phyloP scores from a whole-genome alignment of 1,140 invertebrate species.

The Ceratina japonica region DNA sequence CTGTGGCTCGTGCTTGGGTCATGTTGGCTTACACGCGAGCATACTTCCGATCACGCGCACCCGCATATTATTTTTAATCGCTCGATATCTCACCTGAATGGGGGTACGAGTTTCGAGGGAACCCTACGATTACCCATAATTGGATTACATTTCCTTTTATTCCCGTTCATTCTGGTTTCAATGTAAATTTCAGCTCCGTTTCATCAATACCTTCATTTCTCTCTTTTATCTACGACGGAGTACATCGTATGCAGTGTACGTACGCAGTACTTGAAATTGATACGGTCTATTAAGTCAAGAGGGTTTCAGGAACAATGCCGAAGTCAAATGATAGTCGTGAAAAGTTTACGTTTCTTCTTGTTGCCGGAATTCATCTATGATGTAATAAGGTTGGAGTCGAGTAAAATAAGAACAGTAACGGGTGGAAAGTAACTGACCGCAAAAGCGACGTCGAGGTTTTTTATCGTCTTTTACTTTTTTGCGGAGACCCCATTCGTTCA shows the following conservation, averaged over 20 bases:
- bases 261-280: not conserved
- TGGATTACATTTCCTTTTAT: slow-evolving; percentile 46
- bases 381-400: not conserved
- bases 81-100: slow-evolving; percentile 46
- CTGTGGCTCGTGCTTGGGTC: slow-evolving; percentile 12
- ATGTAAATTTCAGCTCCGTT: slow-evolving; percentile 13
- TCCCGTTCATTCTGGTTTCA: slow-evolving; percentile 36
- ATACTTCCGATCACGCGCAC: slow-evolving; percentile 36
- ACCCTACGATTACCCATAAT: slow-evolving; percentile 39
- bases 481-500: slow-evolving; percentile 64
- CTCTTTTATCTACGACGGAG: no score
- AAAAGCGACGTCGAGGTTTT: slow-evolving; percentile 64
- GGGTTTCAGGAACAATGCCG: no score
- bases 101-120: slow-evolving; percentile 36
- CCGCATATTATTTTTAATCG: slow-evolving; percentile 59
- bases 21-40: slow-evolving; percentile 42
- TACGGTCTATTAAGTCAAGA: not conserved
- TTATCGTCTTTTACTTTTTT: slow-evolving; percentile 55
- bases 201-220: not conserved
- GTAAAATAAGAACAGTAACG: slow-evolving; percentile 27
- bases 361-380: slow-evolving; percentile 14
- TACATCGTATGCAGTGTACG: no score
- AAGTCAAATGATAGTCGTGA: slow-evolving; percentile 37
- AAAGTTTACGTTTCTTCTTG: slow-evolving; percentile 6
- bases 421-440: slow-evolving; percentile 64